Base-by-base conservation (phyloP, 2,113 vertebrate species). In the Reinhardtius hippoglossoides region DNA sequence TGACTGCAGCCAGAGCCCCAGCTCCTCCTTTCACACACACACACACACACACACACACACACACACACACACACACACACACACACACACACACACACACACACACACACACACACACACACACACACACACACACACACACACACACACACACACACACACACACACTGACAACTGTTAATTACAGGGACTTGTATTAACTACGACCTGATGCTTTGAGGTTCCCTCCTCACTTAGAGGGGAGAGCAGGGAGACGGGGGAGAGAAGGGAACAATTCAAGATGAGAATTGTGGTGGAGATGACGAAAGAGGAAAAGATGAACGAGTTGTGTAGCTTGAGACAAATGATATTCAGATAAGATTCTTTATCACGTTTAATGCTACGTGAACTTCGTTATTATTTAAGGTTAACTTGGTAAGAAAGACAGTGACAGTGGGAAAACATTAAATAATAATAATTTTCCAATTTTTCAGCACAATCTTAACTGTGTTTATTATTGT, bases 181-280 rank as follows among this genome's bases (percentile, higher is more conserved):
- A 80, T 63, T 59, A 66, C 14, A 55, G 35, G 14, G 9, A 21
- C 65, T 67, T 67, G 69, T 63, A 86, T 79, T 76, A 81, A 87
- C 73, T 74, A 63, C 65, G 27, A 61, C 21, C 13, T 78, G 23
- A 84, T 74, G 21, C 10, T 52, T 48, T 70, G 65, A 80, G 85
- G 82, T 48, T 46, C 59, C 59, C 59, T 72, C 78, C 75, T 88
- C 63, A 69, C n/a, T 80, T 55, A 69, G 35, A 52, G 48, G 56
- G 35, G n/a, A 67, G 12, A 55, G 42, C 40, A 42, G 12, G 40
- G 40, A 42, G 9, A 42, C 2, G 37, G 31, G 37, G 3, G 46
- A 48, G 46, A 18, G 46, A 4, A 10, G 10, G n/a, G 50, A 6
- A 52, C 27, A 44, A 15, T 54, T 31, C 62, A 68, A 82, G 62